Evolutionary conservation across 2,888 invertebrate species (phyloP).

Genomic region (Encarsia formosa): DNA sequence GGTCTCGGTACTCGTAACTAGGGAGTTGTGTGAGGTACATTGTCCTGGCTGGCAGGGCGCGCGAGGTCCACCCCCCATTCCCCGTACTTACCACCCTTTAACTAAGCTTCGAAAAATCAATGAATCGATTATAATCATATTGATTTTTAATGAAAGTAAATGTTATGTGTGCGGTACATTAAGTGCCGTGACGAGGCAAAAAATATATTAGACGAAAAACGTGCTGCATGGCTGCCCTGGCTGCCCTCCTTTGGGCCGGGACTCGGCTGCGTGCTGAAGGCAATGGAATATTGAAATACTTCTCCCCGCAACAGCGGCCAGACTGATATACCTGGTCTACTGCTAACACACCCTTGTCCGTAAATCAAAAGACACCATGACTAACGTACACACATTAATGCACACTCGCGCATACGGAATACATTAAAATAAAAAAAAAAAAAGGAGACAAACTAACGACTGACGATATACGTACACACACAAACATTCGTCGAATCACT

Average conservation of each 20-base stretch:
- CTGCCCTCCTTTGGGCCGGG: conserved; percentile 20
- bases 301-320: no score
- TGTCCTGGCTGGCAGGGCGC: conserved; percentile 53
- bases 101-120: conserved; percentile 18
- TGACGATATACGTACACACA: not conserved
- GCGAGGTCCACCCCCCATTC: conserved; percentile 49
- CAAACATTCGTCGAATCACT: no score
- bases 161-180: no score
- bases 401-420: not conserved
- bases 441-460: not conserved
- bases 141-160: conserved; percentile 1
- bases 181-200: conserved; percentile 22
- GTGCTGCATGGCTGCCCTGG: conserved; percentile 4
- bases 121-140: conserved; percentile 20
- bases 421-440: conserved; percentile 5
- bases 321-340: no score
- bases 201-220: conserved; percentile 26
- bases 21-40: conserved; percentile 53
- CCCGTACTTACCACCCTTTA: conserved; percentile 47
- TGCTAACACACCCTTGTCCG: conserved; percentile 9
- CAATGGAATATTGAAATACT: no score
- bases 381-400: no score
- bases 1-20: conserved; percentile 53
- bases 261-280: conserved; percentile 9
- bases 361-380: conserved; percentile 22